These are phyloP conservation scores for Xenopus petersii DNA, from an alignment of 2,797 vertebrate species.

Conservation along the genomic window DNA sequence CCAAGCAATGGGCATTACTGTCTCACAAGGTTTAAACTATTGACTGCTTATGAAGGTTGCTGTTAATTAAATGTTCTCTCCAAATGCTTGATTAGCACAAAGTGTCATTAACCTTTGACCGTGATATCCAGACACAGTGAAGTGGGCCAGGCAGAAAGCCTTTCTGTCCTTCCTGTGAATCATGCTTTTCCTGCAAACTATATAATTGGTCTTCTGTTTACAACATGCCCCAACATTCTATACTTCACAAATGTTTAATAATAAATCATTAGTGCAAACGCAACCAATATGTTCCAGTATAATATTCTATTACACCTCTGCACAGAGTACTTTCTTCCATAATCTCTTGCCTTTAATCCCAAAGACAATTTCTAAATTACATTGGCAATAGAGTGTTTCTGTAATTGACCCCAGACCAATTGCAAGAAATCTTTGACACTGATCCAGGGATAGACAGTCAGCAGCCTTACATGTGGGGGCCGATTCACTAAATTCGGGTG, in stretches of 20 bases:
- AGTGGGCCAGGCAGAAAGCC: neutral
- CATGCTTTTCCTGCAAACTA: slow-evolving; percentile 1
- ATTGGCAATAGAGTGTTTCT: neutral
- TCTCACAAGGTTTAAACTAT: slow-evolving; percentile 2
- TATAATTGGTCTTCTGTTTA: slow-evolving; percentile 2
- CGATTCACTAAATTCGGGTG: no score
- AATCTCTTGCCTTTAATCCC: neutral
- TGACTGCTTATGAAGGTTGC: slow-evolving; percentile 20
- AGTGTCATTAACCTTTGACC: slow-evolving; percentile 39
- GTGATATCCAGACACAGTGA: neutral
- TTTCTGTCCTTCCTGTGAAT: neutral
- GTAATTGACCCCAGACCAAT: neutral
- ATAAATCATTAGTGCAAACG: neutral
- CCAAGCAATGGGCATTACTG: neutral
- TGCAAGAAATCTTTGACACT: neutral
- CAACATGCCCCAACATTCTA: neutral
- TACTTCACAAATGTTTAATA: neutral
- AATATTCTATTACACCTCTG: slow-evolving; percentile 20
- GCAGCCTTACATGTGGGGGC: no score
- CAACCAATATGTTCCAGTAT: neutral
- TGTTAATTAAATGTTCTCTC: slow-evolving; percentile 38
- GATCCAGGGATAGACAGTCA: no score
- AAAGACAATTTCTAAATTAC: neutral
- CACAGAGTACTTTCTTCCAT: neutral
- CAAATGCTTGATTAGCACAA: slow-evolving; percentile 28